Percentiles rank a stretch among this genome's conserved stretches.
Conservation (phyloP, 2,797 vertebrate species). For the Synanceia verrucosa region DNA sequence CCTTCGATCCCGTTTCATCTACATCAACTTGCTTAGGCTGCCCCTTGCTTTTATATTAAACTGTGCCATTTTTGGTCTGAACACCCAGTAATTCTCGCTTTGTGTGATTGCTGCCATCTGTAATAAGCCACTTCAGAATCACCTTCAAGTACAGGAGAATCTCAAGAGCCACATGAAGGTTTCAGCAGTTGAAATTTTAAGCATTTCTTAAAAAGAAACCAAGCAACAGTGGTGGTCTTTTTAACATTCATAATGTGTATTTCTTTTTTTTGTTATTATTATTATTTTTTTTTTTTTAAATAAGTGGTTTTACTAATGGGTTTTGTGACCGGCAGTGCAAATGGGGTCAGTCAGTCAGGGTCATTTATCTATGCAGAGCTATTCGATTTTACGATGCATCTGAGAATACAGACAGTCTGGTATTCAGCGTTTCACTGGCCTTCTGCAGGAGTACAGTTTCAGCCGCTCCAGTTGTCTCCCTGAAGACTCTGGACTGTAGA, state of each 20-base stretch:
- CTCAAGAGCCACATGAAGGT: neutral
- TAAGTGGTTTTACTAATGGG: conserved; percentile 12
- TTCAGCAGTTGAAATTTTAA: neutral
- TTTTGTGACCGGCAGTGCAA: conserved; percentile 34
- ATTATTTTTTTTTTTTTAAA: conserved; percentile 10
- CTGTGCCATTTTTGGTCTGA: neutral
- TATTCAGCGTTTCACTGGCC: conserved; percentile 63
- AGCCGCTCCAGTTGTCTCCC: conserved; percentile 51
- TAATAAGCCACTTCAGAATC: conserved; percentile 1
- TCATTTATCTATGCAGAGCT: conserved; percentile 28
- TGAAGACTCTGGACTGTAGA: conserved; percentile 41
- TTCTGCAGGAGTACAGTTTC: conserved; percentile 53
- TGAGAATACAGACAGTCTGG: conserved; percentile 66
- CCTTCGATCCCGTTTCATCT: neutral
- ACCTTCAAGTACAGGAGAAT: neutral
- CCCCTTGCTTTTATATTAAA: neutral
- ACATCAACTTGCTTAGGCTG: neutral
- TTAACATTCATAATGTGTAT: conserved; percentile 5
- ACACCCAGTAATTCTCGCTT: neutral
- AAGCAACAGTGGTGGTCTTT: neutral
- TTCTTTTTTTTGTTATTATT: no score
- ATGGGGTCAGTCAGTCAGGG: conserved; percentile 27
- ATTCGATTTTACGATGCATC: conserved; percentile 58
- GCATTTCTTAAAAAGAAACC: conserved; percentile 9
- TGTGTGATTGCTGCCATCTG: neutral